phyloP scores from a whole-genome alignment of 1,140 invertebrate species.

The Ladona fulva region DNA sequence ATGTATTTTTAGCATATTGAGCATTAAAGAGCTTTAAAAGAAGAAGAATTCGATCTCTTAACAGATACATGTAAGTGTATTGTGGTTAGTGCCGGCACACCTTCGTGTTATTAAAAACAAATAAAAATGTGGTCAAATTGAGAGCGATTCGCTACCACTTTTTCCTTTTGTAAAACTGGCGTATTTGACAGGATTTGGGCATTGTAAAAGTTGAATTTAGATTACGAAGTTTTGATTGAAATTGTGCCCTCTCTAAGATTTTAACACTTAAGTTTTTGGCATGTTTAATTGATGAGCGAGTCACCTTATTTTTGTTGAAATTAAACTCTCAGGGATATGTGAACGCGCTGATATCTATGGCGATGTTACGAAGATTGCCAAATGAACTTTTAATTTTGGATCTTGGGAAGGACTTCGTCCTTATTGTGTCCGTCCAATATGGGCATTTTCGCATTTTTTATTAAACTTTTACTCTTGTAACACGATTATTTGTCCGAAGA shows the following conservation, averaged over 20 bases:
- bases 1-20: not conserved
- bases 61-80: not conserved
- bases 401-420: not conserved
- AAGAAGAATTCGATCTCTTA: no score
- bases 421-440: not conserved
- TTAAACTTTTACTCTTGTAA: no score
- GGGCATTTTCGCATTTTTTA: not conserved
- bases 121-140: not conserved
- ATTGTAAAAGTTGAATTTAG: no score
- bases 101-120: no score
- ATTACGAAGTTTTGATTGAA: no score
- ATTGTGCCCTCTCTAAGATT: no score
- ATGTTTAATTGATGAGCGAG: not conserved
- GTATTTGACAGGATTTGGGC: not conserved
- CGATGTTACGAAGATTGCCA: not conserved
- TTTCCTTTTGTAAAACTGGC: slow-evolving; percentile 5
- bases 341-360: not conserved
- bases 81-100: not conserved
- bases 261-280: no score
- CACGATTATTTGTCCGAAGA: no score
- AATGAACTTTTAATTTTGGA: not conserved
- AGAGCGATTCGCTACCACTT: not conserved
- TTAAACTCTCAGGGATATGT: not conserved
- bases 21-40: not conserved
- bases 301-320: slow-evolving; percentile 5